Percentiles rank a stretch among this genome's conserved stretches.
phyloP scores from a whole-genome alignment of 2,797 vertebrate genomes.

The Alcedo quadribrachys region DNA sequence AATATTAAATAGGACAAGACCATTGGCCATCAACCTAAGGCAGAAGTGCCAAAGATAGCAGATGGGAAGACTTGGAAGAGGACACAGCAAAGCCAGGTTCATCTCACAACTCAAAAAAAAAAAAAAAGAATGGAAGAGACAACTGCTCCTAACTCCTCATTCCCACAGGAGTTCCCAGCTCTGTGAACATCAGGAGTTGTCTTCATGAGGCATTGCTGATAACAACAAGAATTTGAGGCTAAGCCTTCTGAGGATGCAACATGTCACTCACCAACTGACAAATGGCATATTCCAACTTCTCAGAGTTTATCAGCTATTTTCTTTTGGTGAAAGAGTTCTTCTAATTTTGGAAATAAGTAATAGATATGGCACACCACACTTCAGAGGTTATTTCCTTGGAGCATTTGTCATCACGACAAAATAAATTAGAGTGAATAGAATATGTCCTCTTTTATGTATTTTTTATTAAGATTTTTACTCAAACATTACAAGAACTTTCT shows the following conservation, averaged over 20 bases:
- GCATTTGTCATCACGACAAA: background rate
- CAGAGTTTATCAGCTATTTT: background rate
- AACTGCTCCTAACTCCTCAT: background rate
- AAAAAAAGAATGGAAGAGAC: background rate
- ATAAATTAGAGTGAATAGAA: background rate
- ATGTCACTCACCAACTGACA: background rate
- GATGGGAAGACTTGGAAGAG: background rate
- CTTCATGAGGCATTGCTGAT: background rate
- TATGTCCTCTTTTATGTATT: background rate
- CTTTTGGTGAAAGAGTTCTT: background rate
- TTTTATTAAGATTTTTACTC: background rate
- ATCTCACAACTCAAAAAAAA: background rate
- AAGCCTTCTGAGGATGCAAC: background rate
- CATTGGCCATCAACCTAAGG: constrained; percentile 14
- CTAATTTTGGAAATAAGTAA: background rate
- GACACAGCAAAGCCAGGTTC: background rate
- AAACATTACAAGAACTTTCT: background rate
- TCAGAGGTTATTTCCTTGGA: background rate
- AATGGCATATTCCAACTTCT: background rate
- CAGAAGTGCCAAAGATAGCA: background rate
- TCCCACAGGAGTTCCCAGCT: background rate
- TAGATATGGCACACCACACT: background rate
- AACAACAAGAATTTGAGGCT: background rate
- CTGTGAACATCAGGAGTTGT: background rate
- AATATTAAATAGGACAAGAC: background rate